These are phyloP conservation scores for Sander vitreus DNA, from an alignment of 2,113 vertebrate genomes.

Conservation along the genomic window DNA sequence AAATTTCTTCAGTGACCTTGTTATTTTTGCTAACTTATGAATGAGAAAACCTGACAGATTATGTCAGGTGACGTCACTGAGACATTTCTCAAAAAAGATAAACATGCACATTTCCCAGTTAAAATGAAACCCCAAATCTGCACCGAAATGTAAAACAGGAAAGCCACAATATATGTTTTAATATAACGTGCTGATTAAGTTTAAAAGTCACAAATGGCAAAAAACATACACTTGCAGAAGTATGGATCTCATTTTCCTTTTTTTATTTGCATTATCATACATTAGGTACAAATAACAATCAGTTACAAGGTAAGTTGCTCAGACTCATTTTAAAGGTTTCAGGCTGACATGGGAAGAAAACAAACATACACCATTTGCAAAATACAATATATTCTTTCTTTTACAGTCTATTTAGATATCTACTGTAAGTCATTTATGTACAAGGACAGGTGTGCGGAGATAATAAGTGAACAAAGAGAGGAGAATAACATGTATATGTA, in stretches of 20 bases:
- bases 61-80: neutral
- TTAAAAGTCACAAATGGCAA: neutral
- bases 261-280: constrained; percentile 87
- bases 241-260: constrained; percentile 59
- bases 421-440: constrained; percentile 75
- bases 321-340: constrained; percentile 77
- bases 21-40: neutral
- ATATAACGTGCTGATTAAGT: neutral
- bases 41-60: neutral
- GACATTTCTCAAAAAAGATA: neutral
- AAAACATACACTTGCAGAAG: constrained; percentile 15
- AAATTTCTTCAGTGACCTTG: neutral
- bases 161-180: neutral
- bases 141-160: neutral
- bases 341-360: constrained; percentile 67
- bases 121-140: neutral
- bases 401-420: constrained; percentile 69
- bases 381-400: constrained; percentile 79
- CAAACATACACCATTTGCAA: constrained; percentile 79
- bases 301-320: constrained; percentile 80
- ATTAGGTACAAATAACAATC: constrained; percentile 85
- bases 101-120: neutral
- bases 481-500: constrained; percentile 10
- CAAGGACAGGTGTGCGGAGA: constrained; percentile 63
- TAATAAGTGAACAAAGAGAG: constrained; percentile 46